Conservation (phyloP, 2,888 invertebrate species). For the Koerneria pararmatus region DNA sequence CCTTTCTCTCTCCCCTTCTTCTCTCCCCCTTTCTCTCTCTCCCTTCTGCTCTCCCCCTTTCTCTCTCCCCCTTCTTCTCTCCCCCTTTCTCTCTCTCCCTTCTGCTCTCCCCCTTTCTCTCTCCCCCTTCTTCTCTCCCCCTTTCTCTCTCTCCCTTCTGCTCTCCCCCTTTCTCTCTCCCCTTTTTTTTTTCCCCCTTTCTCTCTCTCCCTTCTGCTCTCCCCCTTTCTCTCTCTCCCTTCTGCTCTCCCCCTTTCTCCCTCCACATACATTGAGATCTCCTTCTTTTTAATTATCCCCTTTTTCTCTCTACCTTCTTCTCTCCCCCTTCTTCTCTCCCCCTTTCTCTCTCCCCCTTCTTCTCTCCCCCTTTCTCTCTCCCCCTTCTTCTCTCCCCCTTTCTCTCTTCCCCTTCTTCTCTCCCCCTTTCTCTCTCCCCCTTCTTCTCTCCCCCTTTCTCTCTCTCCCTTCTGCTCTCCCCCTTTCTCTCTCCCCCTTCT, state of each 20-base stretch:
- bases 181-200: neutral
- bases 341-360: too few relatives aligned
- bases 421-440: too few relatives aligned
- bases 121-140: neutral
- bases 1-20: neutral
- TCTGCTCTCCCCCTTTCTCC: neutral
- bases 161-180: neutral
- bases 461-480: neutral
- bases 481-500: slow-evolving; percentile 21
- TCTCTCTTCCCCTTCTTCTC: too few relatives aligned
- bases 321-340: too few relatives aligned
- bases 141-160: neutral
- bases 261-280: too few relatives aligned
- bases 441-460: neutral
- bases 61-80: neutral
- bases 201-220: neutral
- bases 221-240: neutral
- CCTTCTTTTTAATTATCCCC: too few relatives aligned
- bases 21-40: neutral
- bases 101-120: neutral
- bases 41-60: neutral
- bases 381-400: too few relatives aligned
- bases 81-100: neutral
- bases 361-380: too few relatives aligned
- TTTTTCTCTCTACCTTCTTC: too few relatives aligned